These are phyloP conservation scores for Bubo bubo DNA, from an alignment of 2,113 vertebrate genomes.

Conservation along the genomic window DNA sequence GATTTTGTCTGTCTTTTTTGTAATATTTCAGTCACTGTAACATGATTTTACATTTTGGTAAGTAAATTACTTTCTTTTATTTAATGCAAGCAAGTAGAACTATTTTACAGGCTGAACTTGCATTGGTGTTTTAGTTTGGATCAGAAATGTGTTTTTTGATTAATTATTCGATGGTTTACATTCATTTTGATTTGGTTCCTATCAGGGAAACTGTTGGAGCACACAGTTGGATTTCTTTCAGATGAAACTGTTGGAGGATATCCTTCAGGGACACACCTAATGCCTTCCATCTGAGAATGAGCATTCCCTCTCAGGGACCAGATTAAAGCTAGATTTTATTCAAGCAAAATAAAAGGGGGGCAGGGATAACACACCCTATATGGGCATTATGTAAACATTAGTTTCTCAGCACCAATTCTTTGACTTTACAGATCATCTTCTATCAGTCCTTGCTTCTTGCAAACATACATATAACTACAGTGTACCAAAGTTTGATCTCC, in stretches of 20 bases:
- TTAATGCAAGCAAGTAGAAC: background rate
- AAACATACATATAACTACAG: background rate
- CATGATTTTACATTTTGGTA: background rate
- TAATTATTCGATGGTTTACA: background rate
- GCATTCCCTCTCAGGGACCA: background rate
- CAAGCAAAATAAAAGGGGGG: background rate
- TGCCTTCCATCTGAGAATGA: background rate
- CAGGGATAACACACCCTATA: accelerated
- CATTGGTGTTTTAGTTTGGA: background rate
- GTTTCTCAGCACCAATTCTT: background rate
- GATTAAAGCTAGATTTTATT: background rate
- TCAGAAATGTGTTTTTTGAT: background rate
- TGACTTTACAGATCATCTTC: background rate
- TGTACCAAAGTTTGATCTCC: background rate
- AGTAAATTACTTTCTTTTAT: background rate
- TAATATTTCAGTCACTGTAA: background rate
- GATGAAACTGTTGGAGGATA: background rate
- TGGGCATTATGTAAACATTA: background rate
- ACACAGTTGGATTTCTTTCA: background rate
- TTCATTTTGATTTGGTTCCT: background rate
- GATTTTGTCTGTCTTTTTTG: background rate
- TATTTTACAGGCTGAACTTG: background rate
- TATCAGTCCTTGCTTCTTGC: background rate
- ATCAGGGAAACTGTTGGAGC: background rate
- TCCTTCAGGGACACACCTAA: background rate